Evolutionary conservation across 2,888 invertebrate genomes (phyloP).

Genomic region (Laothoe populi): DNA sequence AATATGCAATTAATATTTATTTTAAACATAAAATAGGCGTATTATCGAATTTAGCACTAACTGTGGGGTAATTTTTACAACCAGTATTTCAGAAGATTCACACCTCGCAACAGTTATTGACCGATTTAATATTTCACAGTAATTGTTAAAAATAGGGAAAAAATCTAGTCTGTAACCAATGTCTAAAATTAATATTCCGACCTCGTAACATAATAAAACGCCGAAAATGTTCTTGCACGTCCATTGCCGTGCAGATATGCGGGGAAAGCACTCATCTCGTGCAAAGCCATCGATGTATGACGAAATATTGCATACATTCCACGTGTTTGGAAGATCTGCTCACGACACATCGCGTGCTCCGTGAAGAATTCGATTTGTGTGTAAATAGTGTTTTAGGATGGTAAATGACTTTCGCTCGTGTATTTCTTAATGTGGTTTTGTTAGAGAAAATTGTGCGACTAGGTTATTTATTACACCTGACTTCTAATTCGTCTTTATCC

Average conservation of each 20-base stretch:
- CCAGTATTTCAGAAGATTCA: not conserved
- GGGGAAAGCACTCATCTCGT: not conserved
- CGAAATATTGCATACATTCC: slow-evolving; percentile 63
- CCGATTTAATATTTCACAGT: slow-evolving; percentile 19
- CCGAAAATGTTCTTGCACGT: slow-evolving; percentile 11
- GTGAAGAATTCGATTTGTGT: slow-evolving; percentile 56
- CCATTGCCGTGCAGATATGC: slow-evolving; percentile 5
- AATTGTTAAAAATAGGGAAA: slow-evolving; percentile 9
- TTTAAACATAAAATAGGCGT: too few relatives aligned
- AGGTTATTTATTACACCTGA: not conserved
- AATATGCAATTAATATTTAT: too few relatives aligned
- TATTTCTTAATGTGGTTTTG: slow-evolving; percentile 49
- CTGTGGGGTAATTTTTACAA: not conserved
- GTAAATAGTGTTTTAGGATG: slow-evolving; percentile 52
- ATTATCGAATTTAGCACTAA: too few relatives aligned
- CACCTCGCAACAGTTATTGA: slow-evolving; percentile 3
- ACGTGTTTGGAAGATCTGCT: slow-evolving; percentile 28
- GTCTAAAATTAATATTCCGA: slow-evolving; percentile 20
- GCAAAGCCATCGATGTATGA: slow-evolving; percentile 41
- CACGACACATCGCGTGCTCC: slow-evolving; percentile 69
- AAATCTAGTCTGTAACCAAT: slow-evolving; percentile 22
- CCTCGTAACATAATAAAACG: slow-evolving; percentile 23
- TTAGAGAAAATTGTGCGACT: slow-evolving; percentile 44
- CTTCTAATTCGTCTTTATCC: not conserved
- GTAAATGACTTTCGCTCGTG: slow-evolving; percentile 64